Conservation (phyloP, 2,888 invertebrate genomes). For the Mycalesis mineus region DNA sequence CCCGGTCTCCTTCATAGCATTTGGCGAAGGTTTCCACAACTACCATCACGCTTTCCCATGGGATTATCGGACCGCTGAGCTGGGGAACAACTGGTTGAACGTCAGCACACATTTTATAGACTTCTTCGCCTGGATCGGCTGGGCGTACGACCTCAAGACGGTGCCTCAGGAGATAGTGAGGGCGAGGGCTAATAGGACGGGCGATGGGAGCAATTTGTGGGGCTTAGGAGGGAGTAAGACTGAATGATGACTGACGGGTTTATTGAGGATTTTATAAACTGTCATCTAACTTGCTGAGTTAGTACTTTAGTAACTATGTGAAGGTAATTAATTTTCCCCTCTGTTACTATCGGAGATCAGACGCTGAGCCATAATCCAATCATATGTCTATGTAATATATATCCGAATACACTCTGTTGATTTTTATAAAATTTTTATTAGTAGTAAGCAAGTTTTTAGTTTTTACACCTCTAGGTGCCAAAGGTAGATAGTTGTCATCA, state of each 20-base stretch:
- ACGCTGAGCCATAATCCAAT: no score
- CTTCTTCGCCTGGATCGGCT: slow-evolving; percentile 47
- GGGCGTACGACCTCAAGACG: slow-evolving; percentile 51
- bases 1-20: slow-evolving; percentile 35
- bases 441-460: no score
- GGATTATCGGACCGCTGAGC: slow-evolving; percentile 48
- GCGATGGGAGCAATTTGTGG: slow-evolving; percentile 41
- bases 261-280: no score
- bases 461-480: no score
- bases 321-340: no score
- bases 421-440: no score
- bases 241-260: neutral
- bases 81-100: slow-evolving; percentile 38
- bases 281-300: no score
- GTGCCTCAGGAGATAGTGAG: slow-evolving; percentile 35
- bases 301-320: no score
- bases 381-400: no score
- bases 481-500: no score
- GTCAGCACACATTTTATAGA: slow-evolving; percentile 47
- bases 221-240: slow-evolving; percentile 19
- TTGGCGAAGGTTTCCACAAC: slow-evolving; percentile 50
- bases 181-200: slow-evolving; percentile 34
- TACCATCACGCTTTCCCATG: slow-evolving; percentile 52
- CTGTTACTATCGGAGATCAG: no score
- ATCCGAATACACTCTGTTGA: no score